These are phyloP conservation scores for Cygnus olor DNA, from an alignment of 2,797 vertebrate species.

Conservation along the genomic window DNA sequence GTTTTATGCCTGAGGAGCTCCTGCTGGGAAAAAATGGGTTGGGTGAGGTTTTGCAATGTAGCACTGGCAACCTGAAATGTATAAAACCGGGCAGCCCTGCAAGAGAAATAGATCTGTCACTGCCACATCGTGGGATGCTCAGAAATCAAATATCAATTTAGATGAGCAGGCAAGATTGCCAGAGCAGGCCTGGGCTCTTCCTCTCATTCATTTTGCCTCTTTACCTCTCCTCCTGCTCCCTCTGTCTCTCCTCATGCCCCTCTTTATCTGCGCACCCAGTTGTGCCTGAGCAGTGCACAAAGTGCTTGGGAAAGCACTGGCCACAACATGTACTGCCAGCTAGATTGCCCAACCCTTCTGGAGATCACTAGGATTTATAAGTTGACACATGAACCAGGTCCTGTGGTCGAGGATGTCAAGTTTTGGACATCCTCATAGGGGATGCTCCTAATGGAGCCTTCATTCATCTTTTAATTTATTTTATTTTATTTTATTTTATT, in stretches of 20 bases:
- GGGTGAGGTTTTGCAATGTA: not conserved
- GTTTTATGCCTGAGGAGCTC: not conserved
- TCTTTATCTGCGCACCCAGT: not conserved
- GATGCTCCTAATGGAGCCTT: not conserved
- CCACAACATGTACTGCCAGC: not conserved
- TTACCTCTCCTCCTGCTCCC: not conserved
- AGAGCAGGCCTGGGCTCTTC: not conserved
- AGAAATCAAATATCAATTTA: not conserved
- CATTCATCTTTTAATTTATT: not conserved
- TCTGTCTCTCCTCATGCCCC: not conserved
- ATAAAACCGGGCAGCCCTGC: not conserved
- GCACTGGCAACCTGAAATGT: not conserved
- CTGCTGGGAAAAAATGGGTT: not conserved
- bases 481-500: not conserved
- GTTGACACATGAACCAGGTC: not conserved
- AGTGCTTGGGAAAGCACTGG: not conserved
- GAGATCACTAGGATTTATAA: not conserved
- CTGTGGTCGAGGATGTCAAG: not conserved
- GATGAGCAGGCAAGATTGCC: not conserved
- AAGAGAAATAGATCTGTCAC: not conserved
- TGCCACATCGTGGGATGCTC: not conserved
- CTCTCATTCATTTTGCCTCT: not conserved
- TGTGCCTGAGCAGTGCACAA: not conserved
- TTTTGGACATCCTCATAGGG: not conserved
- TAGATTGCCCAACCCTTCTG: not conserved